Percentiles rank a stretch among this genome's conserved stretches.
Evolutionary conservation across 2,113 vertebrate species (phyloP).

Genomic region (Hydrolagus affinis): DNA sequence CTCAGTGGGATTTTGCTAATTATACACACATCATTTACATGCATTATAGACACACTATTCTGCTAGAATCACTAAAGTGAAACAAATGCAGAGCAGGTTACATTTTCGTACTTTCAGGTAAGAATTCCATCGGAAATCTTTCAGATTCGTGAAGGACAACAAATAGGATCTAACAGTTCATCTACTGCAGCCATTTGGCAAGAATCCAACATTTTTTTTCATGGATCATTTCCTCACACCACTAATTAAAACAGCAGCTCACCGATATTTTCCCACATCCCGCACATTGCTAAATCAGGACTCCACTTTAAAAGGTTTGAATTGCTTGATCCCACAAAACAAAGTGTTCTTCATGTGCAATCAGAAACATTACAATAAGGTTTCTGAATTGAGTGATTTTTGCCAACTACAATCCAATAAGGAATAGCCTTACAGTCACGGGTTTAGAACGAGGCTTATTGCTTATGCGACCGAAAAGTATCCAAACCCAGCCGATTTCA

Average conservation of each 20-base stretch:
- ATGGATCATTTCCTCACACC: background rate
- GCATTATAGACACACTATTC: background rate
- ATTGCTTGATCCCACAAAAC: background rate
- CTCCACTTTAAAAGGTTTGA: too few relatives aligned
- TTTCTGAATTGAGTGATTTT: background rate
- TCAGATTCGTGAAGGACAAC: constrained; percentile 1
- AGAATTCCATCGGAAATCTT: background rate
- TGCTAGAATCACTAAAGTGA: background rate
- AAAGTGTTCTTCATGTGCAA: background rate
- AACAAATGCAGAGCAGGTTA: background rate
- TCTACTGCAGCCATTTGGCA: constrained; percentile 16
- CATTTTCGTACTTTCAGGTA: background rate
- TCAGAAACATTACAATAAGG: too few relatives aligned
- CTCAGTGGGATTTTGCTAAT: background rate
- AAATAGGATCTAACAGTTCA: background rate
- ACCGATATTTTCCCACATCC: background rate
- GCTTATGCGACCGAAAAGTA: background rate
- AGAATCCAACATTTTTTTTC: constrained; percentile 19
- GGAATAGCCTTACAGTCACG: background rate
- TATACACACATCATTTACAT: too few relatives aligned
- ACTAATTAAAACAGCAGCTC: constrained; percentile 27
- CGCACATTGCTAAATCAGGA: background rate
- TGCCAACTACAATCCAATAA: background rate
- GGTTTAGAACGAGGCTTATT: background rate
- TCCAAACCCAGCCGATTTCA: background rate